A percentile compares a stretch with the other conserved stretches of the same genome.
These are phyloP conservation scores for Thaleichthys pacificus DNA, from an alignment of 2,797 vertebrate species.

Conservation along the genomic window DNA sequence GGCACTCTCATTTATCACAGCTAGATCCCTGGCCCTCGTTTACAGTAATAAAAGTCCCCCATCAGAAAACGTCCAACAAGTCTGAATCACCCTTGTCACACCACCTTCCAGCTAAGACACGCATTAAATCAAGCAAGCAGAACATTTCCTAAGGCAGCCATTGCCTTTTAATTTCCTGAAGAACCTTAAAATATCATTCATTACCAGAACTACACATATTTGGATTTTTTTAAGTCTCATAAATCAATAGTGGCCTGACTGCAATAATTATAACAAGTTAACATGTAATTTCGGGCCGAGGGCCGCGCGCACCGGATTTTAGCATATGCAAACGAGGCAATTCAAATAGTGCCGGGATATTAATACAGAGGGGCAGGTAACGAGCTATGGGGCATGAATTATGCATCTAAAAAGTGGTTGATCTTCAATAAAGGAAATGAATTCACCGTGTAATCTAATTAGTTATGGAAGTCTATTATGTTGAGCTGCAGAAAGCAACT, in stretches of 20 bases:
- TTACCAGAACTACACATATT: conserved; percentile 99
- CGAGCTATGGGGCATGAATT: conserved; percentile 99
- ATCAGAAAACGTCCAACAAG: conserved; percentile 98
- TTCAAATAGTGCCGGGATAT: conserved; percentile 99
- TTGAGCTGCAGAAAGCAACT: conserved; percentile 99
- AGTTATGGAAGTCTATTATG: conserved; percentile 99
- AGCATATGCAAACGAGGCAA: conserved; percentile 99
- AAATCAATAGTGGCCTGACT: conserved; percentile 99
- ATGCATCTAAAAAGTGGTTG: conserved; percentile 99
- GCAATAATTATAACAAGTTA: conserved; percentile 99
- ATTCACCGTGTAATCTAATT: conserved; percentile 99
- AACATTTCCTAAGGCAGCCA: conserved; percentile 99
- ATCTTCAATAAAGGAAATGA: conserved; percentile 99
- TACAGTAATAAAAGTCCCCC: conserved; percentile 99
- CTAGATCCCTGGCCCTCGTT: conserved; percentile 97
- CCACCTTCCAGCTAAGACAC: conserved; percentile 98
- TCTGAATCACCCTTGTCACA: conserved; percentile 98
- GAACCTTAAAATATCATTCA: conserved; percentile 99
- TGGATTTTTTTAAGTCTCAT: conserved; percentile 99
- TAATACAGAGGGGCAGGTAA: conserved; percentile 99
- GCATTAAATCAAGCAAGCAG: conserved; percentile 99
- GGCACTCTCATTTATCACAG: conserved; percentile 98
- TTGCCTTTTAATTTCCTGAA: conserved; percentile 99
- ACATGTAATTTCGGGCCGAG: conserved; percentile 99
- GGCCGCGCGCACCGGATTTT: conserved; percentile 91